Conservation (phyloP, 1,140 invertebrate species). For the Nasonia longicornis region DNA sequence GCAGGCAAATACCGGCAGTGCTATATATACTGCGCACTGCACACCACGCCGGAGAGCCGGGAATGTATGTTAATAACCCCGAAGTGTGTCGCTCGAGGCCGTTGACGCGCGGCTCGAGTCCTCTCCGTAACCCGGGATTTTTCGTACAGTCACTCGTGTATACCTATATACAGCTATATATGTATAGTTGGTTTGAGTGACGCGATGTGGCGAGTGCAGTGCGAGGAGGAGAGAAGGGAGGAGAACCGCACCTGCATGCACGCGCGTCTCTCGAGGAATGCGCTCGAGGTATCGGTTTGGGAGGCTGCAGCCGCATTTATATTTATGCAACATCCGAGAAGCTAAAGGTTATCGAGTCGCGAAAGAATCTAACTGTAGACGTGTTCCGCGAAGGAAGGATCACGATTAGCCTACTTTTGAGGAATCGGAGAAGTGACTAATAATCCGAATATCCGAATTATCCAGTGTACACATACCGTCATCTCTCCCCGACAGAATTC, state of each 20-base stretch:
- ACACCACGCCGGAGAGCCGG: neutral
- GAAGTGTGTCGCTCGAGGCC: slow-evolving; percentile 40
- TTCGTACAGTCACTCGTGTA: neutral
- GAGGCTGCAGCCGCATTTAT: neutral
- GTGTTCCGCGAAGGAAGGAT: neutral
- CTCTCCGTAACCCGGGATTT: neutral
- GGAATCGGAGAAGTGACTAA: too few species aligned
- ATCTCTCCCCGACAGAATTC: too few species aligned
- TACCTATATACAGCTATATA: too few species aligned
- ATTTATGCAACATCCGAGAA: neutral
- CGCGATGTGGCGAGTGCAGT: neutral
- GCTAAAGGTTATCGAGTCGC: neutral
- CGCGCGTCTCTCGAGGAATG: neutral
- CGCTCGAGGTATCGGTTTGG: neutral
- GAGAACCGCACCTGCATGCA: neutral
- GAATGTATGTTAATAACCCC: slow-evolving; percentile 47
- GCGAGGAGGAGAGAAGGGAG: neutral
- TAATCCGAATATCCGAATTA: too few species aligned
- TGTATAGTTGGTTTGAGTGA: too few species aligned
- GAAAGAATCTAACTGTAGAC: too few species aligned
- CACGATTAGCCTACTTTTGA: neutral
- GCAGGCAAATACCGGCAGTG: neutral
- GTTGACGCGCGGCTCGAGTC: neutral
- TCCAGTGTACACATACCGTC: too few species aligned
- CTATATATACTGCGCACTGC: neutral